These are phyloP conservation scores for Lichenostomus cassidix DNA, from an alignment of 2,113 vertebrate species.

Conservation along the genomic window DNA sequence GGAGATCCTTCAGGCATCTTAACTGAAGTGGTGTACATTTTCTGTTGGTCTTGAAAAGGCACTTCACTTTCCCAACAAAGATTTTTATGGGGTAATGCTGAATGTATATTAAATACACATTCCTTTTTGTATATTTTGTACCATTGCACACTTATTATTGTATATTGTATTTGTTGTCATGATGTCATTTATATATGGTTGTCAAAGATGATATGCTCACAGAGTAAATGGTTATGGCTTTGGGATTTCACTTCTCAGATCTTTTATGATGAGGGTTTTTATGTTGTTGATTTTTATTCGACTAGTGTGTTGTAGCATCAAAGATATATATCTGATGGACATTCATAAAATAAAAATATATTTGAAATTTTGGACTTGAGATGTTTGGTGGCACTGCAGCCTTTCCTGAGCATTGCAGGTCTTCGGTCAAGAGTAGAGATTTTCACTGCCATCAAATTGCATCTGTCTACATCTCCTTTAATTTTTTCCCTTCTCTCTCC, in stretches of 20 bases:
- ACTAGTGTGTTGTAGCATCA: constrained; percentile 40
- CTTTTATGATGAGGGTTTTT: constrained; percentile 53
- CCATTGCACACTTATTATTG: constrained; percentile 32
- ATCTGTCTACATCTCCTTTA: not conserved
- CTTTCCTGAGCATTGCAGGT: not conserved
- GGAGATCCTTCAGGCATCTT: constrained; percentile 29
- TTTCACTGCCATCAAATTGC: not conserved
- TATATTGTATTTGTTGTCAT: constrained; percentile 48
- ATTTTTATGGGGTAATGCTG: constrained; percentile 57
- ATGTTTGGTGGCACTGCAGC: not conserved
- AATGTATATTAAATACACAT: constrained; percentile 62
- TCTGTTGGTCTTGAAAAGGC: constrained; percentile 41
- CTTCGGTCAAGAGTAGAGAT: not conserved
- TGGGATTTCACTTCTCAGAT: constrained; percentile 59
- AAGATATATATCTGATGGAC: constrained; percentile 44
- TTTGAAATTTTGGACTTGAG: constrained; percentile 35
- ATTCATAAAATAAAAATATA: constrained; percentile 63
- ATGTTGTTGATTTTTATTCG: constrained; percentile 58
- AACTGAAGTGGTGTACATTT: constrained; percentile 33
- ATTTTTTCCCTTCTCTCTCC: not conserved
- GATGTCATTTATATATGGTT: constrained; percentile 47
- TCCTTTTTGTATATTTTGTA: constrained; percentile 68
- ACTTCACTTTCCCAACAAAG: constrained; percentile 30
- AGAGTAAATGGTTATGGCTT: constrained; percentile 49
- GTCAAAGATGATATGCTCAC: constrained; percentile 43